Percentiles rank a stretch among this genome's conserved stretches.
Conservation (phyloP, 1,140 invertebrate species). For the Platyscapa corneri region DNA sequence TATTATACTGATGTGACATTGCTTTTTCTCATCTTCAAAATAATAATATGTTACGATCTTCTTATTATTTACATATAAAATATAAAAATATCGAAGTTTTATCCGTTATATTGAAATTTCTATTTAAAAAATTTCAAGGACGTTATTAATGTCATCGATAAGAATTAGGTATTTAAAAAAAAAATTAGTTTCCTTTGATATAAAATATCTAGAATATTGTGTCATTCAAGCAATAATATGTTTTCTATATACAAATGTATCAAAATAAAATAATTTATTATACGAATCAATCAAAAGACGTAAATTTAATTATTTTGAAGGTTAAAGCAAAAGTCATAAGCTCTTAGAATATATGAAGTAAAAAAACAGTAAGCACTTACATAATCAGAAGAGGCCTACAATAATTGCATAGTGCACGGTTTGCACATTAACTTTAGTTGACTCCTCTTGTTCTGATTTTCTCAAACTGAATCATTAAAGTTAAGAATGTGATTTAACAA, state of each 20-base stretch:
- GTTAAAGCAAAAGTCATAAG: not conserved
- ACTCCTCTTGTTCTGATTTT: slow-evolving; percentile 7
- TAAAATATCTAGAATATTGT: too few relatives aligned
- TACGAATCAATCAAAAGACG: not conserved
- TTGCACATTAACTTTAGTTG: not conserved
- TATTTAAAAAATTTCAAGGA: too few relatives aligned
- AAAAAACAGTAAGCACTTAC: not conserved
- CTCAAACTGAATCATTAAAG: not conserved
- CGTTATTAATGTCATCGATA: too few relatives aligned
- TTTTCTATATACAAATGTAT: not conserved
- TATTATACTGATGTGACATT: too few relatives aligned
- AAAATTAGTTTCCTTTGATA: too few relatives aligned
- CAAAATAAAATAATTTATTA: not conserved
- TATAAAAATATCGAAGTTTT: too few relatives aligned
- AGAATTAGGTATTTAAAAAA: too few relatives aligned
- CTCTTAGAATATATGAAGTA: not conserved
- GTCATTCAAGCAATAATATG: too few relatives aligned
- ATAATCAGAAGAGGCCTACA: not conserved
- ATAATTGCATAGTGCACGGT: not conserved
- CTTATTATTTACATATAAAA: too few relatives aligned
- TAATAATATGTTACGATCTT: too few relatives aligned
- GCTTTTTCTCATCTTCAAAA: too few relatives aligned
- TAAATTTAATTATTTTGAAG: slow-evolving; percentile 12
- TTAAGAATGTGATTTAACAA: not conserved
- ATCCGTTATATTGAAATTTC: too few relatives aligned